phyloP scores from a whole-genome alignment of 2,113 vertebrate species.

The Ictalurus furcatus region DNA sequence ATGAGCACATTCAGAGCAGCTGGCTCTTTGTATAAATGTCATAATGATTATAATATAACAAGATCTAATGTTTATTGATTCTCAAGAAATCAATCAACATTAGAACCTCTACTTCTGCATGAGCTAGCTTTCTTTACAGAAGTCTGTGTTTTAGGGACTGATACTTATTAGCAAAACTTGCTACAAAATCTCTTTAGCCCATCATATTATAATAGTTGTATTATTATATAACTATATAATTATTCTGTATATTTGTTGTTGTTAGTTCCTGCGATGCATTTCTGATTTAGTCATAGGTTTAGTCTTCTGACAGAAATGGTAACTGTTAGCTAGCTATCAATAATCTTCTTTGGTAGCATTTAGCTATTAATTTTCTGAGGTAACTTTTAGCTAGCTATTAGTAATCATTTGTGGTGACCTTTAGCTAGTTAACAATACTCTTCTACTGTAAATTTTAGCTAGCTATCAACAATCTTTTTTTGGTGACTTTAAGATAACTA shows the following conservation, averaged over 20 bases:
- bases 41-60: background rate
- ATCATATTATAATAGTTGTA: background rate
- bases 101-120: background rate
- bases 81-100: slow-evolving; percentile 10
- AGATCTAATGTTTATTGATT: background rate
- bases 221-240: background rate
- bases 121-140: background rate
- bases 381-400: background rate
- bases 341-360: background rate
- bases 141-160: background rate
- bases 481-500: background rate
- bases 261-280: background rate
- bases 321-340: background rate
- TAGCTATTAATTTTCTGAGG: background rate
- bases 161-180: background rate
- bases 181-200: background rate
- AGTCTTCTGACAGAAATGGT: background rate
- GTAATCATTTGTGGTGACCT: background rate
- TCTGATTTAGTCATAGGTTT: background rate
- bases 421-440: background rate
- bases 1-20: background rate
- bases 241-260: background rate
- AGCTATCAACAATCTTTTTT: background rate
- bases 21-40: slow-evolving; percentile 5
- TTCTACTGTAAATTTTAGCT: background rate